These are phyloP conservation scores for Xenopus tropicalis DNA, from an alignment of 2,113 vertebrate species.

Conservation along the genomic window DNA sequence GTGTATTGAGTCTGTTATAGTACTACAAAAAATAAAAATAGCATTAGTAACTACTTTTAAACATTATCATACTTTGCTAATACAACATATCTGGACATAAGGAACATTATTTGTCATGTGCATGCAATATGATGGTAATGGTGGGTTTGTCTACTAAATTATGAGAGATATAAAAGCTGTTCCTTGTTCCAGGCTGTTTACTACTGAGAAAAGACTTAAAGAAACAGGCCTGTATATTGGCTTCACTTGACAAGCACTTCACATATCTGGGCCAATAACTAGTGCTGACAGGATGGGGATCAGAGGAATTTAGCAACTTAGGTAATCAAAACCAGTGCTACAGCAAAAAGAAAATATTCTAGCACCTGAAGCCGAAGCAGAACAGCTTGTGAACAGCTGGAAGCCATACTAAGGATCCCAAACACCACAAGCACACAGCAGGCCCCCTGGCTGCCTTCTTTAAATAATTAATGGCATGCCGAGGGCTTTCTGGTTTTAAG, in stretches of 20 bases:
- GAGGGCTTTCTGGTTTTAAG: conserved; percentile 37
- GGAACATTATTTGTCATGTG: no score
- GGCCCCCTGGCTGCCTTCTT: conserved; percentile 36
- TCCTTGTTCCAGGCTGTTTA: no score
- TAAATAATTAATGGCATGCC: conserved; percentile 52
- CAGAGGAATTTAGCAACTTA: conserved; percentile 61
- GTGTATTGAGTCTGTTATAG: no score
- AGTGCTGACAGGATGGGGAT: conserved; percentile 63
- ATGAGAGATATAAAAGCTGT: no score
- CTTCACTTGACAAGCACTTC: background rate
- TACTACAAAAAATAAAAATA: no score
- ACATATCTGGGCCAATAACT: conserved; percentile 59
- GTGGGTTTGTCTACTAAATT: no score
- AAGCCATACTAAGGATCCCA: conserved; percentile 52
- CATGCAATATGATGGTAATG: no score
- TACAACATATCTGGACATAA: no score
- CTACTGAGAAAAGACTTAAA: background rate
- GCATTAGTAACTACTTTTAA: no score
- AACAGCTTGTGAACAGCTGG: conserved; percentile 53
- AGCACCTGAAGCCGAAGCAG: conserved; percentile 58
- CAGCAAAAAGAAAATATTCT: conserved; percentile 48
- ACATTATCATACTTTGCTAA: no score
- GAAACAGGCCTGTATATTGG: background rate
- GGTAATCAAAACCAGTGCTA: conserved; percentile 61
- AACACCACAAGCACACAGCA: fast-evolving